Conservation (phyloP, 2,113 vertebrate species). For the Tenebrosternarchus preto region DNA sequence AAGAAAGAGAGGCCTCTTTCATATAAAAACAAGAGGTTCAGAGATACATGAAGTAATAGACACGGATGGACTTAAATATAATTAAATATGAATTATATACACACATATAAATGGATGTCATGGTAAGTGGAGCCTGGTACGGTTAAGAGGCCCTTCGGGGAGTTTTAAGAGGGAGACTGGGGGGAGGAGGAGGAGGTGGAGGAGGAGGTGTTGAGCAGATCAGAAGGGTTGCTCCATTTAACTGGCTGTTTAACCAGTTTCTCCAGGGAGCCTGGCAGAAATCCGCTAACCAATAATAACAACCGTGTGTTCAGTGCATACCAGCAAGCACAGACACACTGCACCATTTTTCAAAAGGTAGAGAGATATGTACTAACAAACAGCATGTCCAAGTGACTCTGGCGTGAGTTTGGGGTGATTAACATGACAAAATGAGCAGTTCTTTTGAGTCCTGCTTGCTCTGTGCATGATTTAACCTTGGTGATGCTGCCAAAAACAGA, state of each 20-base stretch:
- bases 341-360: background rate
- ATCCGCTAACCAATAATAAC: conserved; percentile 32
- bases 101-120: background rate
- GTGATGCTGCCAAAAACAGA: conserved; percentile 27
- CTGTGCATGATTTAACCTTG: conserved; percentile 29
- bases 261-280: conserved; percentile 21
- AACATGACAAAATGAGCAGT: background rate
- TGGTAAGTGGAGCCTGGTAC: background rate
- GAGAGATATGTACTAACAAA: background rate
- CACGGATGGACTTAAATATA: background rate
- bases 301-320: background rate
- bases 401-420: conserved; percentile 17
- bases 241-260: conserved; percentile 15
- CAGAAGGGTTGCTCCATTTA: background rate
- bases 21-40: conserved; percentile 5
- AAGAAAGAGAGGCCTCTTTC: conserved; percentile 53
- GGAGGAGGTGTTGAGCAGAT: background rate
- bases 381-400: conserved; percentile 9
- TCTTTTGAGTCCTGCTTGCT: conserved; percentile 27
- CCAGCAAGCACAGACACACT: background rate
- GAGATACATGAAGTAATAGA: conserved; percentile 8
- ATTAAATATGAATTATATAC: conserved; percentile 17
- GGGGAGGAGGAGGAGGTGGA: background rate
- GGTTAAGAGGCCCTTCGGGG: background rate
- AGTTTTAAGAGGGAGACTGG: background rate